Conservation (phyloP, 92 coral and sea anemone genomes). For the Plumapathes pennacea region DNA sequence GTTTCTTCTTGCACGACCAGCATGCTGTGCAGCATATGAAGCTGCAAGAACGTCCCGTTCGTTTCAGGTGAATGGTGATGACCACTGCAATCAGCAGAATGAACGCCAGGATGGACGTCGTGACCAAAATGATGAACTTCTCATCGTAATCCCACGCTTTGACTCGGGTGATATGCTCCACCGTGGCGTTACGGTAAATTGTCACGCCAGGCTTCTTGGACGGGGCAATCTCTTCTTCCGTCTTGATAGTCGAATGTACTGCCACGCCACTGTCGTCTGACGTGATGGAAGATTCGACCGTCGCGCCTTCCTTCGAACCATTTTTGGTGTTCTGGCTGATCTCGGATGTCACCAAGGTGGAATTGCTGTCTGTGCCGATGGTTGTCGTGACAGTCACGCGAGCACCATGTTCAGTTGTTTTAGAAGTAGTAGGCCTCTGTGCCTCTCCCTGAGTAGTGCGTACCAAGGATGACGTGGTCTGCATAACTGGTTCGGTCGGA, state of each 20-base stretch:
- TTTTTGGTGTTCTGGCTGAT: constrained; percentile 64
- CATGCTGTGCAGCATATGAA: constrained; percentile 72
- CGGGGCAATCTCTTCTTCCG: constrained; percentile 41
- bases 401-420: too few species aligned
- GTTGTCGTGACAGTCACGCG: constrained; percentile 87
- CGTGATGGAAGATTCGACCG: constrained; percentile 74
- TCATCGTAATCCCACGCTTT: constrained; percentile 54
- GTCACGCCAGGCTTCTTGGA: constrained; percentile 18
- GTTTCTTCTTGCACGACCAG: constrained; percentile 56
- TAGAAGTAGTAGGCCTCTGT: constrained; percentile 9
- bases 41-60: constrained; percentile 70
- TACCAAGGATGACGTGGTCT: neutral
- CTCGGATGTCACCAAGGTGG: constrained; percentile 76
- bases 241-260: constrained; percentile 58
- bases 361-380: constrained; percentile 68
- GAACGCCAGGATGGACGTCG: constrained; percentile 70
- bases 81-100: constrained; percentile 67
- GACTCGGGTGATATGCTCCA: constrained; percentile 61
- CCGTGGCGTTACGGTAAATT: constrained; percentile 47
- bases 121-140: constrained; percentile 64
- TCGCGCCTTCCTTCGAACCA: constrained; percentile 64
- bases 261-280: constrained; percentile 73
- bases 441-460: constrained; percentile 46
- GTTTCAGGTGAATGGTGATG: constrained; percentile 63
- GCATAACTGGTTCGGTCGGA: constrained; percentile 11